These are phyloP conservation scores for Blastobasis adustella DNA, from an alignment of 2,888 invertebrate species.

Conservation along the genomic window DNA sequence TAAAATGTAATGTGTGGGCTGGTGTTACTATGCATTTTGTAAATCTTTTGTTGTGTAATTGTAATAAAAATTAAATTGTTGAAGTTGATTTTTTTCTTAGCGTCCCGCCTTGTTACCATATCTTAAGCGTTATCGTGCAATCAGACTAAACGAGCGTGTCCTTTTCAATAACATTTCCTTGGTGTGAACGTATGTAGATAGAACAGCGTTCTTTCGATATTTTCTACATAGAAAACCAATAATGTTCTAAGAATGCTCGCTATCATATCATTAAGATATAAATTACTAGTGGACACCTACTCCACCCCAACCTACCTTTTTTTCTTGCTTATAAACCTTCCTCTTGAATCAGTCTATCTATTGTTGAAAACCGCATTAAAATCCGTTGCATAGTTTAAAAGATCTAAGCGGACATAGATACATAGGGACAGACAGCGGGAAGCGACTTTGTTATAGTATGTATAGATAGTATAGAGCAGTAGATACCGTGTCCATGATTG, in stretches of 20 bases:
- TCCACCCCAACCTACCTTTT: no score
- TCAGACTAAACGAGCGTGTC: slow-evolving; percentile 32
- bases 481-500: no score
- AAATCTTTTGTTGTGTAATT: slow-evolving; percentile 46
- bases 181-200: slow-evolving; percentile 2
- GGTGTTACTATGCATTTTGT: slow-evolving; percentile 61
- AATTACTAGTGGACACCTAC: no score
- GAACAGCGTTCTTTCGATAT: slow-evolving; percentile 17
- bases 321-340: no score
- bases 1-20: slow-evolving; percentile 35
- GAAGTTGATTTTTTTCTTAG: slow-evolving; percentile 20
- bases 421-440: no score
- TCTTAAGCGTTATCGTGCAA: slow-evolving; percentile 25
- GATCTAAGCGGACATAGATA: no score
- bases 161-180: slow-evolving; percentile 4
- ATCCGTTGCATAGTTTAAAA: no score
- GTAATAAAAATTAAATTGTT: slow-evolving; percentile 18
- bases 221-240: slow-evolving; percentile 16
- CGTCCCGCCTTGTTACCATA: slow-evolving; percentile 1
- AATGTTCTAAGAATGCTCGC: slow-evolving; percentile 11
- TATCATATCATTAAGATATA: slow-evolving; percentile 33
- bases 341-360: no score
- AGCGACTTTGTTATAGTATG: slow-evolving; percentile 7
- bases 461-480: no score
- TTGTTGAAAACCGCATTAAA: no score